phyloP scores from a whole-genome alignment of 2,888 invertebrate species.

The Limnephilus rhombicus region DNA sequence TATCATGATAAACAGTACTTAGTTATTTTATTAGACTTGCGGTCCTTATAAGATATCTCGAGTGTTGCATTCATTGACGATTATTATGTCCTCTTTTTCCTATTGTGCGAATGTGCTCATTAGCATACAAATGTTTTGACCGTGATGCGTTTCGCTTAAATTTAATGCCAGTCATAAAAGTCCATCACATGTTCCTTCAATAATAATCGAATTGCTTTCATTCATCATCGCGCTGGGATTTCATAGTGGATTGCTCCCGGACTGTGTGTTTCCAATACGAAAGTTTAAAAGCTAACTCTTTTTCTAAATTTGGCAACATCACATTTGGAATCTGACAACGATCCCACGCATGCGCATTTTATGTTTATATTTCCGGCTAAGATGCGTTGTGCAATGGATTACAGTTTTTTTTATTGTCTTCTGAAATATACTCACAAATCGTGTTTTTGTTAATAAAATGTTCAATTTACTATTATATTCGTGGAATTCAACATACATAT shows the following conservation, averaged over 20 bases:
- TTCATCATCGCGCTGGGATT: not conserved
- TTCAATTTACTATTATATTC: too few relatives aligned
- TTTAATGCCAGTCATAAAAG: constrained; percentile 6
- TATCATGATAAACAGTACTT: not conserved
- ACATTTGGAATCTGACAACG: too few relatives aligned
- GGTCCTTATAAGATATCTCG: not conserved
- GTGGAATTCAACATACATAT: too few relatives aligned
- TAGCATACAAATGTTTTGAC: constrained; percentile 16
- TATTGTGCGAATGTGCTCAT: not conserved
- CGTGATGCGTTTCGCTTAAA: constrained; percentile 41
- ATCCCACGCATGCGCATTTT: too few relatives aligned
- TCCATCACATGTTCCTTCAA: not conserved
- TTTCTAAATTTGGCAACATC: too few relatives aligned
- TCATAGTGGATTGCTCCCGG: not conserved
- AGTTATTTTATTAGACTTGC: constrained; percentile 26
- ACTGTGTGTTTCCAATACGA: not conserved
- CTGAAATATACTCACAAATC: too few relatives aligned
- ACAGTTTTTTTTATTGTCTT: too few relatives aligned
- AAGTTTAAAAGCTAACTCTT: not conserved
- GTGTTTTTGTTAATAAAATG: too few relatives aligned
- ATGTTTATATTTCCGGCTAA: too few relatives aligned
- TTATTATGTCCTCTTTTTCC: constrained; percentile 2
- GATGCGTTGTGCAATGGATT: too few relatives aligned
- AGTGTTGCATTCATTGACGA: constrained; percentile 18
- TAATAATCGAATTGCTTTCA: constrained; percentile 13